Evolutionary conservation across 1,140 invertebrate genomes (phyloP).

Genomic region (Drosophila burlai): DNA sequence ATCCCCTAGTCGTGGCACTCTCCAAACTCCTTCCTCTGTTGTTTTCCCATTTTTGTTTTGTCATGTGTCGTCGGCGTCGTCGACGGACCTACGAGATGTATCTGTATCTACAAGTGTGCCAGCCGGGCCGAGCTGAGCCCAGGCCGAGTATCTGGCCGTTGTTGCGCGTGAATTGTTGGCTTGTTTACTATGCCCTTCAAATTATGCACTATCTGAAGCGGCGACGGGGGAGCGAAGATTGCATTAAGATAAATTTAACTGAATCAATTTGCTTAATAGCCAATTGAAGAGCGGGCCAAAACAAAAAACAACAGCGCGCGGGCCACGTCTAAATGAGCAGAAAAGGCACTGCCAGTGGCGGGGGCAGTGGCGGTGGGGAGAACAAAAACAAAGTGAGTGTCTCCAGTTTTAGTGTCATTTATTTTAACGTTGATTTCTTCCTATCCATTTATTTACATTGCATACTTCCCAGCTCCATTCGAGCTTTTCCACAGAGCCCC

Average conservation of each 20-base stretch:
- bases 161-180: slow-evolving; percentile 82
- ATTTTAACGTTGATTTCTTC: slow-evolving; percentile 84
- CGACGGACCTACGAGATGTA: slow-evolving; percentile 41
- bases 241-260: slow-evolving; percentile 85
- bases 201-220: slow-evolving; percentile 76
- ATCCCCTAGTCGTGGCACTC: neutral
- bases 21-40: neutral
- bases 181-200: slow-evolving; percentile 83
- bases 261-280: slow-evolving; percentile 85
- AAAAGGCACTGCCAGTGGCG: slow-evolving; percentile 23
- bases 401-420: slow-evolving; percentile 83
- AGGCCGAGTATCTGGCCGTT: slow-evolving; percentile 56
- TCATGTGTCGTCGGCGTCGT: slow-evolving; percentile 58
- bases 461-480: slow-evolving; percentile 66
- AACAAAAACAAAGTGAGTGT: slow-evolving; percentile 71
- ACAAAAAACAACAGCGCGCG: slow-evolving; percentile 43
- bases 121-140: slow-evolving; percentile 1
- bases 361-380: neutral
- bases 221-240: slow-evolving; percentile 69
- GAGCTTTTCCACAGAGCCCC: slow-evolving; percentile 31
- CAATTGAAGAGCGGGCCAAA: slow-evolving; percentile 80
- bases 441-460: slow-evolving; percentile 84
- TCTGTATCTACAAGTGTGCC: slow-evolving; percentile 44
- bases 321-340: slow-evolving; percentile 34
- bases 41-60: slow-evolving; percentile 36